Evolutionary conservation across 2,113 vertebrate species (phyloP).

Genomic region (Callorhinus ursinus): DNA sequence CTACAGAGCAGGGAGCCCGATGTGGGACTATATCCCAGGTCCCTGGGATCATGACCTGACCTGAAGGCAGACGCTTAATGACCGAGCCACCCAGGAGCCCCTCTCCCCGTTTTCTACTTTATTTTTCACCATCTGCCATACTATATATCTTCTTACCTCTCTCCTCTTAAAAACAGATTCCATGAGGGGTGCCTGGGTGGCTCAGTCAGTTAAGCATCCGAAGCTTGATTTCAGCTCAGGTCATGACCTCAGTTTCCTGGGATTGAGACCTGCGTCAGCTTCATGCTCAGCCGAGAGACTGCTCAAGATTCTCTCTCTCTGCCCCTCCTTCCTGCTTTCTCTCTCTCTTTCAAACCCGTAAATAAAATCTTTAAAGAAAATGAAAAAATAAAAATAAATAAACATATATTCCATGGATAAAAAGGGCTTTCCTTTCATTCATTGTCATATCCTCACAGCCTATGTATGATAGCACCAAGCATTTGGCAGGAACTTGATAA

Average conservation of each 20-base stretch:
- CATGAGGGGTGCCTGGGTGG: background rate
- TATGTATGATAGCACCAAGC: background rate
- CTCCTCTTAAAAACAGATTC: background rate
- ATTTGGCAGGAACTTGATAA: background rate
- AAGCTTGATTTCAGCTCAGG: background rate
- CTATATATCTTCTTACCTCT: background rate
- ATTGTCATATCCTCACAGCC: background rate
- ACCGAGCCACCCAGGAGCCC: no score
- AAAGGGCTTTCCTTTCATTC: background rate
- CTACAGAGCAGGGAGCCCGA: no score
- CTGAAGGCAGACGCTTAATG: no score
- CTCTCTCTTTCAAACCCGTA: background rate
- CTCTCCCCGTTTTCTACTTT: background rate
- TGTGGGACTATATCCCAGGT: no score
- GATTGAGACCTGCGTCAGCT: background rate
- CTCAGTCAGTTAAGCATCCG: background rate
- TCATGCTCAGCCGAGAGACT: background rate
- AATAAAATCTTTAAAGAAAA: background rate
- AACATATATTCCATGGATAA: background rate
- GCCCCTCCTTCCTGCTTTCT: background rate
- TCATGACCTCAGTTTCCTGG: background rate
- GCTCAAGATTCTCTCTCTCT: background rate
- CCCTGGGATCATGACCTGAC: no score
- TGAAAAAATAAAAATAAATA: background rate
- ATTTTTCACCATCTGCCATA: background rate